Evolutionary conservation across 2,888 invertebrate genomes (phyloP).

Genomic region (Limnephilus auricula): DNA sequence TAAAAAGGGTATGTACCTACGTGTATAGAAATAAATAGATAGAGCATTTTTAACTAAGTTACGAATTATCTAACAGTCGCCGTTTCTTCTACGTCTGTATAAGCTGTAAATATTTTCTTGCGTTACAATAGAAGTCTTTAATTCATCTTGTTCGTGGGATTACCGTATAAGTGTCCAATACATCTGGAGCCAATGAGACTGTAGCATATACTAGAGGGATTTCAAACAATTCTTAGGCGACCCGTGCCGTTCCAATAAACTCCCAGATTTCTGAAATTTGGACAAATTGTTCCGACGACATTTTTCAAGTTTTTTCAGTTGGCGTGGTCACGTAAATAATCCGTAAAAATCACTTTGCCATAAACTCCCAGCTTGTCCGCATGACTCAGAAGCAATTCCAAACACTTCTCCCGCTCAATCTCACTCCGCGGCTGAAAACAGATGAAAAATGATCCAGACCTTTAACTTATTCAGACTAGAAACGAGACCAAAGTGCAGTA

Average conservation of each 20-base stretch:
- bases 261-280: background rate
- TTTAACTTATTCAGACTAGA: background rate
- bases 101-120: too few relatives aligned
- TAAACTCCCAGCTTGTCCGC: background rate
- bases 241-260: background rate
- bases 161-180: too few relatives aligned
- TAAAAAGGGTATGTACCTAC: too few relatives aligned
- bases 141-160: background rate
- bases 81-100: too few relatives aligned
- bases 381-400: background rate
- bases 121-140: background rate
- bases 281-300: background rate
- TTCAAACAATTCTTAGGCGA: background rate
- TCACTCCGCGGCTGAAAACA: background rate
- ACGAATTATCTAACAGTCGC: too few relatives aligned
- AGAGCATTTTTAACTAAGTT: too few relatives aligned
- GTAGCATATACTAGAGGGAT: background rate
- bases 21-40: too few relatives aligned
- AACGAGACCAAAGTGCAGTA: background rate
- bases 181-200: too few relatives aligned
- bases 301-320: background rate
- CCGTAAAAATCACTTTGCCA: background rate
- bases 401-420: background rate
- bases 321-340: background rate
- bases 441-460: background rate